Evolutionary conservation across 2,888 invertebrate species (phyloP).

Genomic region (Diogma glabrata): DNA sequence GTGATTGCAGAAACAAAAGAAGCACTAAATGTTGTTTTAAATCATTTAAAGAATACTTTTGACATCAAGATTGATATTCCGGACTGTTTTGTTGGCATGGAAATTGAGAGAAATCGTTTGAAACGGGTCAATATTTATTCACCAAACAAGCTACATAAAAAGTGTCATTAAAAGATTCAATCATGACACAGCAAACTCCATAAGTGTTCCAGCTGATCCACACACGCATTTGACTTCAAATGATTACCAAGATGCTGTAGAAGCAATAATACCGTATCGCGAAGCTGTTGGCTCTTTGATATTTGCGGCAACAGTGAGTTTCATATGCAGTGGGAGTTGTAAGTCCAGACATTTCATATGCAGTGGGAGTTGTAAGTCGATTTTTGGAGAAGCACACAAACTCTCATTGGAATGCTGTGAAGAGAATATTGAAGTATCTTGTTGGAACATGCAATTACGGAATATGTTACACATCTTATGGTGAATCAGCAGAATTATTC

Average conservation of each 20-base stretch:
- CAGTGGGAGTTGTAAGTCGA: constrained; percentile 19
- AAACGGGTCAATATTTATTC: constrained; percentile 11
- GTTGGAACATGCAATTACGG: not conserved
- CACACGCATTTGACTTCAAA: not conserved
- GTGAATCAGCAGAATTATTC: not conserved
- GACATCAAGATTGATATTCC: not conserved
- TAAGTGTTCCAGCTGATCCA: not conserved
- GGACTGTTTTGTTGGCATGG: not conserved
- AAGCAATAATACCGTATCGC: constrained; percentile 5
- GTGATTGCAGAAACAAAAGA: not conserved
- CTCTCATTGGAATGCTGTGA: not conserved
- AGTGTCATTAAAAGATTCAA: too few species aligned
- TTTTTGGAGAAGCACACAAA: constrained; percentile 11
- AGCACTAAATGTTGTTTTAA: too few species aligned
- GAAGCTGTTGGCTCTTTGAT: constrained; percentile 21
- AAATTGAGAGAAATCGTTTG: not conserved
- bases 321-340: constrained; percentile 19
- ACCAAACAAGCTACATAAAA: constrained; percentile 13
- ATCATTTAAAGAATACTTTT: too few species aligned
- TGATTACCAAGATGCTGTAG: not conserved
- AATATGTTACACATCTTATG: not conserved
- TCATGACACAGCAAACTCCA: constrained; percentile 9
- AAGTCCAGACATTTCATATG: constrained; percentile 22
- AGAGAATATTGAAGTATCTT: not conserved
- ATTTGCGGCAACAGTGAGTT: constrained; percentile 18